Evolutionary conservation across 2,888 invertebrate species (phyloP).

Genomic region (Teleogryllus oceanicus): DNA sequence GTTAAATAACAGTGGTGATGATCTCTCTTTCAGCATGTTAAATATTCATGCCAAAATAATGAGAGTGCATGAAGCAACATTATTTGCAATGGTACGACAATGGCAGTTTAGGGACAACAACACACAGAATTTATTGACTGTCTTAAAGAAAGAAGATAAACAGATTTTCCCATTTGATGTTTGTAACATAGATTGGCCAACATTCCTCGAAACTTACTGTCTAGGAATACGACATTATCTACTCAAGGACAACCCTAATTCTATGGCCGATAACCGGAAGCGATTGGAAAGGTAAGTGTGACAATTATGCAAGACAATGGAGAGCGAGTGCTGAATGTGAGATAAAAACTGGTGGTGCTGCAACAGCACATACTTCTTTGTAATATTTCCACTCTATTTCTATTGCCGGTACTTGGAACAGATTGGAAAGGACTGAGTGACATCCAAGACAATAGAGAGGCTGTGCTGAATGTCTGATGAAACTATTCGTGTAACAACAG

Average conservation of each 20-base stretch:
- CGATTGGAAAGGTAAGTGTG: slow-evolving; percentile 43
- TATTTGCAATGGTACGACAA: slow-evolving; percentile 88
- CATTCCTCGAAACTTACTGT: slow-evolving; percentile 86
- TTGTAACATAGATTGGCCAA: slow-evolving; percentile 81
- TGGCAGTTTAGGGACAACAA: slow-evolving; percentile 89
- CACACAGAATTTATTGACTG: slow-evolving; percentile 43
- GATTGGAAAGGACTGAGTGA: no score
- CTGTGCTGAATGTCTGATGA: no score
- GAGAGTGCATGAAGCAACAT: slow-evolving; percentile 80
- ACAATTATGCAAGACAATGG: no score
- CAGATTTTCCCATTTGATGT: slow-evolving; percentile 66
- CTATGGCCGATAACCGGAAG: slow-evolving; percentile 74
- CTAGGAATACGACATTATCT: slow-evolving; percentile 87
- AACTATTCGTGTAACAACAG: slow-evolving; percentile 23
- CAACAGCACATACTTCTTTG: slow-evolving; percentile 38
- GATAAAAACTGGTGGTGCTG: no score
- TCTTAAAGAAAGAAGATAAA: no score
- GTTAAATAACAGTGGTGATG: no score
- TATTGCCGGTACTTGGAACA: no score
- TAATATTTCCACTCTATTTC: no score
- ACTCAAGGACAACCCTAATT: slow-evolving; percentile 81
- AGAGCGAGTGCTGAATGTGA: no score
- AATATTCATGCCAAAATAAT: slow-evolving; percentile 75
- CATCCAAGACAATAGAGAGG: no score
- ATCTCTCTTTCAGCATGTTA: no score